Evolutionary conservation across 2,113 vertebrate species (phyloP), one percentile per base, ranked within the genome.

Genomic region (Epinephelus fuscoguttatus): DNA sequence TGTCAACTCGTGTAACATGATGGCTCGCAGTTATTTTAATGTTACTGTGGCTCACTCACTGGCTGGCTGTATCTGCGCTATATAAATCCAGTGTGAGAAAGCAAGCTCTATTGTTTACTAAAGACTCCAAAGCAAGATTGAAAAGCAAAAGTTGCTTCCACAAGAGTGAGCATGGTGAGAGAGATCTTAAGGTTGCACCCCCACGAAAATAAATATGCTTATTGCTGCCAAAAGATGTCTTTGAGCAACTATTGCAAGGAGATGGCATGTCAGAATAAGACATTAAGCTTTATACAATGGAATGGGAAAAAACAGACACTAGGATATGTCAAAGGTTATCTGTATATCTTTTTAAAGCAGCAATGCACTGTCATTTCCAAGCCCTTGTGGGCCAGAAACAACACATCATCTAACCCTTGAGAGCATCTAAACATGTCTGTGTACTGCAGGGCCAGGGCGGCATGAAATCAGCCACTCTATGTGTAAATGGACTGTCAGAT

Each of bases 401-500:
- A 91, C 84, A 76, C 84, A 91, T 91, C 73, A 78, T 83, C 74
- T 21, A 90, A 85, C 84, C 88, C 88, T 79, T 81, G 85, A 92
- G 90, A 91, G 88, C 82, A 89, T 85, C 83, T 87, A 75, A 81
- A 84, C 84, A 84, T 78, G 71, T 9, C 18, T 47, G 69, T 81
- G 62, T 64, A 75, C 72, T 47, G 78, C 79, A 80, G 87, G 82
- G 88, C 89, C 84, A 91, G 82, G 88, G 61, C 80, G 70, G 91
- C 94, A 92, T 93, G 88, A 94, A 94, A 94, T 91, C 91, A 86
- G 88, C 75, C 87, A 91, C 94, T 95, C 84, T 94, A 94, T 88
- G 94, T 95, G 92, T 91, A 94, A 95, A 95, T 95, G 90, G 92
- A 94, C 89, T 88, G 80, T 64, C 18, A 67, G 81, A 83, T 82